Percentiles rank a stretch among this genome's conserved stretches.
Evolutionary conservation across 2,888 invertebrate species (phyloP).

Genomic region (Cryptosula pallasiana): DNA sequence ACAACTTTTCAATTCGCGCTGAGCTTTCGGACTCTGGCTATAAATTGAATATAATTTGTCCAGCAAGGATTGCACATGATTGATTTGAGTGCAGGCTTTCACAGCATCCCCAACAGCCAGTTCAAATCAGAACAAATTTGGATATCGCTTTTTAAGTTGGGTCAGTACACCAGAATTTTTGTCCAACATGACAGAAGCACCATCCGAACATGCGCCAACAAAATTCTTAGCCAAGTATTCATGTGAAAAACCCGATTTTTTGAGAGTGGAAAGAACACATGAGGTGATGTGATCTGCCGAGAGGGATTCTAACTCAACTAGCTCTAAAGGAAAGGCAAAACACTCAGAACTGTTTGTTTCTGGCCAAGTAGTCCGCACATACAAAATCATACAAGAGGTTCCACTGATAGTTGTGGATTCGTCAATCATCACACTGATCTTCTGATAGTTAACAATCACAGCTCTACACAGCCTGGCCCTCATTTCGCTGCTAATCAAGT

Average conservation of each 20-base stretch:
- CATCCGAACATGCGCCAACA: not conserved
- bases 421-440: not conserved
- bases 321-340: not conserved
- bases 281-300: not conserved
- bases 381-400: not conserved
- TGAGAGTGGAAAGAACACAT: not conserved
- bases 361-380: not conserved
- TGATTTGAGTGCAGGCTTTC: not conserved
- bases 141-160: not conserved
- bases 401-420: slow-evolving; percentile 8
- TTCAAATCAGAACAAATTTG: not conserved
- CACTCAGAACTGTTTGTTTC: not conserved
- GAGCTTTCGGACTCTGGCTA: not conserved
- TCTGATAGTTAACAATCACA: not conserved
- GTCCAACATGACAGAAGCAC: not conserved
- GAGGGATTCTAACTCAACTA: not conserved
- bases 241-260: not conserved
- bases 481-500: not conserved
- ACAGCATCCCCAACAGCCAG: not conserved
- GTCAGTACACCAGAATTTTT: not conserved
- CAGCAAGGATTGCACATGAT: not conserved
- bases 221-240: not conserved
- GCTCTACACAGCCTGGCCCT: not conserved
- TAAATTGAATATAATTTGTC: not conserved
- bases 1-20: not conserved